Base-by-base conservation (phyloP, 2,113 vertebrate genomes). In the Glaucidium brasilianum region DNA sequence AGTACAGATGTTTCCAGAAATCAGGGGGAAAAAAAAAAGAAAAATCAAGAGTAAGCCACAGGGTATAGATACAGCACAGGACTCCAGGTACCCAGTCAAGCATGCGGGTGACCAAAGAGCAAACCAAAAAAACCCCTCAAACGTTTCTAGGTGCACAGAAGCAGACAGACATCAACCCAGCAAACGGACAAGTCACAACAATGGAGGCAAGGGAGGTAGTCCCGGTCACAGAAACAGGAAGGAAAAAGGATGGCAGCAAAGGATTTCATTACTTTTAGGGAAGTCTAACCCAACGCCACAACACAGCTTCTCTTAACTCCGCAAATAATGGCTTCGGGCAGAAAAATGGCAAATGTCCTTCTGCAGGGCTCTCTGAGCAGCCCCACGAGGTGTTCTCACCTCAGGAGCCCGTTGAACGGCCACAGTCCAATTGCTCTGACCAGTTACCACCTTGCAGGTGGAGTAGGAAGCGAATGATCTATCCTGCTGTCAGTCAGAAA, bases 401-500 rank as follows among this genome's bases (percentile, higher is more conserved):
- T 39, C 41, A 10, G 0, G 7, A 29, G 30, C 5, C 53, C 43
- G 10, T 26, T 1, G 7, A 53, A 15, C 27, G 30, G 59, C 32
- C 80, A 32, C 3, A 0, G 25, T 4, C 26, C 41, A 12, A 4
- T 1, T 16, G 39, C 58, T 22, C 15, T 4, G 5, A n/a, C 9
- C 52, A 29, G 45, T 27, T 32, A 27, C 29, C 8, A 9, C 68
- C 62, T 20, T 18, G 35, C 56, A 43, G 19, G 50, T 15, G 12
- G 43, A 58, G 30, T 5, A 25, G 0, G 7, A 43, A 78, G 19
- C 1, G 26, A 88, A 32, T 3, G 5, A n/a, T 34, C 29, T 35
- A 15, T 7, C 43, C 45, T 18, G 2, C 2, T 30, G 35, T 26
- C 52, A 55, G 50, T 1, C n/a, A 62, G 66, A 49, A 34, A 60